Conservation (phyloP, 2,113 vertebrate species). For the Protobothrops mucrosquamatus region DNA sequence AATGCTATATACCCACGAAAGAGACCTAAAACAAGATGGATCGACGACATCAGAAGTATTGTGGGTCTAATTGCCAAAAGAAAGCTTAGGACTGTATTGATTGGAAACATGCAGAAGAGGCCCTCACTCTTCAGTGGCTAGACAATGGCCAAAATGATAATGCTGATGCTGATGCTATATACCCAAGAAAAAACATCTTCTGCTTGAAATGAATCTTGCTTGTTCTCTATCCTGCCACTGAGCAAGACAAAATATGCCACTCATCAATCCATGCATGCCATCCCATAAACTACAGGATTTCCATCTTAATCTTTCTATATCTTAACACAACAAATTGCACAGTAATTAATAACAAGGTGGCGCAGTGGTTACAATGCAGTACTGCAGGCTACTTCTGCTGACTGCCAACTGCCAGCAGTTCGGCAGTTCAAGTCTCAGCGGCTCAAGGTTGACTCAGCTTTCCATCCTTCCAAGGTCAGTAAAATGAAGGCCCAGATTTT, state of each 20-base stretch:
- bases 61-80: neutral
- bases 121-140: neutral
- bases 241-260: neutral
- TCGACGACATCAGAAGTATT: neutral
- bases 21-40: neutral
- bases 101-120: neutral
- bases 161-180: neutral
- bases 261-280: neutral
- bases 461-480: too few species aligned
- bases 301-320: neutral
- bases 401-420: too few species aligned
- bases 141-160: neutral
- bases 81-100: neutral
- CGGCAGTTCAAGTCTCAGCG: too few species aligned
- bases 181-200: neutral
- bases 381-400: too few species aligned
- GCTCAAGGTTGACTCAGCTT: too few species aligned
- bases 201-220: neutral
- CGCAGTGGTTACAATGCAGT: too few species aligned
- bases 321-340: conserved; percentile 33
- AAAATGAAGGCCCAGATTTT: too few species aligned
- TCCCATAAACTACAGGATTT: neutral
- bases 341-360: conserved; percentile 17
- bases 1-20: neutral
- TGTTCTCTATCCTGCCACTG: neutral